Percentiles rank a stretch among this genome's conserved stretches.
phyloP scores from a whole-genome alignment of 2,888 invertebrate species.

The Melieria omissa region DNA sequence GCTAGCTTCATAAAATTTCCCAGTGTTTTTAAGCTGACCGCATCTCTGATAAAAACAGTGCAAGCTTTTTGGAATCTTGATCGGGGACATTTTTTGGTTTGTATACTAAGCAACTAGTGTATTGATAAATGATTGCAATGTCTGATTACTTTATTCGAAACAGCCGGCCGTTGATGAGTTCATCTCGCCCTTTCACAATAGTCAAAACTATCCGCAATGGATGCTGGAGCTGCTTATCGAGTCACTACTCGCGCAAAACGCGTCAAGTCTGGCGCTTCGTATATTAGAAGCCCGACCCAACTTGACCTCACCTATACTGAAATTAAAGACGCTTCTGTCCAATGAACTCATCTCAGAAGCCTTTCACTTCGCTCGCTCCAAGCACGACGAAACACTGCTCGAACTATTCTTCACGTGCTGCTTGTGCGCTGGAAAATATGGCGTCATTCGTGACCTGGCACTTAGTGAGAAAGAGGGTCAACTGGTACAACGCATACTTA shows the following conservation, averaged over 20 bases:
- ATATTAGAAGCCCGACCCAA: slow-evolving; percentile 56
- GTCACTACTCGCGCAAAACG: slow-evolving; percentile 54
- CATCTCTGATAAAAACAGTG: slow-evolving; percentile 80
- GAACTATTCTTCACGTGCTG: slow-evolving; percentile 60
- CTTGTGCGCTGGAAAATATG: slow-evolving; percentile 54
- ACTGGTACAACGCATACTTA: slow-evolving; percentile 57
- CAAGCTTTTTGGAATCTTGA: slow-evolving; percentile 92
- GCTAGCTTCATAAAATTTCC: slow-evolving; percentile 83
- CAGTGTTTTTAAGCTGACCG: slow-evolving; percentile 80
- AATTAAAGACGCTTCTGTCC: slow-evolving; percentile 58
- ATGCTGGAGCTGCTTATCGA: slow-evolving; percentile 61
- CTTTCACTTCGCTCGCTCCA: slow-evolving; percentile 60
- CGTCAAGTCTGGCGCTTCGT: slow-evolving; percentile 54
- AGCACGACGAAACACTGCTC: slow-evolving; percentile 55
- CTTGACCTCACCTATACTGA: slow-evolving; percentile 52
- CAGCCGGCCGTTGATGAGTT: slow-evolving; percentile 59
- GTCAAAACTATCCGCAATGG: slow-evolving; percentile 56
- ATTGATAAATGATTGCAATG: slow-evolving; percentile 9
- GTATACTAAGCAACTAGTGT: slow-evolving; percentile 44
- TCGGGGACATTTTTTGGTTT: slow-evolving; percentile 83
- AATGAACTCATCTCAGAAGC: slow-evolving; percentile 64
- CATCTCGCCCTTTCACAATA: slow-evolving; percentile 57
- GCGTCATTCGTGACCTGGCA: slow-evolving; percentile 58
- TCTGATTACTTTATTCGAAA: slow-evolving; percentile 16
- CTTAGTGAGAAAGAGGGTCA: slow-evolving; percentile 60